Evolutionary conservation across 2,797 vertebrate species (phyloP).

Genomic region (Cygnus olor): DNA sequence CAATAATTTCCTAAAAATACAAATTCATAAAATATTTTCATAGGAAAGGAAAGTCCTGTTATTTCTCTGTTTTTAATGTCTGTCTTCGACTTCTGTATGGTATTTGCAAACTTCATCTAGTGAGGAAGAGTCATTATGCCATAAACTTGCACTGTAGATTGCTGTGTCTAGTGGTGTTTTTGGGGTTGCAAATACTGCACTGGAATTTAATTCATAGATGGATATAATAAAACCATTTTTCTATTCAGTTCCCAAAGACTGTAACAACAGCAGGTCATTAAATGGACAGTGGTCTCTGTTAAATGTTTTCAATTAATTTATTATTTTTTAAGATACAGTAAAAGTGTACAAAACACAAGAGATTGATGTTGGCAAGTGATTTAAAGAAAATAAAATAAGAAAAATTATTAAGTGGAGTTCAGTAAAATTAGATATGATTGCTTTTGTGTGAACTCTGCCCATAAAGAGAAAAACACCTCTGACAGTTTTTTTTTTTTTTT

Average conservation of each 20-base stretch:
- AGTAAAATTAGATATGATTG: neutral
- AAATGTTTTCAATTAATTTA: neutral
- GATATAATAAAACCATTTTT: neutral
- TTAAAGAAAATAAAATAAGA: neutral
- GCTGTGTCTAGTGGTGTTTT: neutral
- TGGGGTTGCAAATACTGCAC: neutral
- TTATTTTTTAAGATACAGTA: neutral
- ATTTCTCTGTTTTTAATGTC: neutral
- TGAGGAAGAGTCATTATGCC: neutral
- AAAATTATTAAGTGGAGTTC: neutral
- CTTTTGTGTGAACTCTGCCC: neutral
- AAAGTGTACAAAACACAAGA: neutral
- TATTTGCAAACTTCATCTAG: neutral
- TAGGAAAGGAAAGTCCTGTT: neutral
- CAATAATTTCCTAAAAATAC: neutral
- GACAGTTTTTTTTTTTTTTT: neutral
- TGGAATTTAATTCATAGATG: neutral
- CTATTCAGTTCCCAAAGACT: neutral
- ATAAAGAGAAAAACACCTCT: neutral
- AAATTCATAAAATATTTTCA: neutral
- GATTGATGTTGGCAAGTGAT: neutral
- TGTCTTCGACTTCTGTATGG: neutral
- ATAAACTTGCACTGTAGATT: neutral
- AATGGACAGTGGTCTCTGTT: neutral
- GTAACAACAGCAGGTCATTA: neutral